Evolutionary conservation across 2,113 vertebrate genomes (phyloP).

Genomic region (Hyperopisus bebe): DNA sequence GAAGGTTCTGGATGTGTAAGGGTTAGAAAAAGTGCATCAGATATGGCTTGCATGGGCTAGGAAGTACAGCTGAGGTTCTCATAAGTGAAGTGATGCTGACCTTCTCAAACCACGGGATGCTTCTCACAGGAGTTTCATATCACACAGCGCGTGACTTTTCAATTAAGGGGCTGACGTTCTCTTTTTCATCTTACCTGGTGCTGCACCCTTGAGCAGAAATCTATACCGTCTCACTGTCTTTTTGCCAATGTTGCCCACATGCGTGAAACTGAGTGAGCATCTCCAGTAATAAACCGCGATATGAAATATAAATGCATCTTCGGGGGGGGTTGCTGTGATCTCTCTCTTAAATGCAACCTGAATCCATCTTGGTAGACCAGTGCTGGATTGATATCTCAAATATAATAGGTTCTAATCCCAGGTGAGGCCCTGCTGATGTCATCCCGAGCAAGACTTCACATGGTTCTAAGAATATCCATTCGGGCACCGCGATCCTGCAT

Average conservation of each 20-base stretch:
- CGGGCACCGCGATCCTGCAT: not conserved
- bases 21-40: not conserved
- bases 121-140: not conserved
- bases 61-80: not conserved
- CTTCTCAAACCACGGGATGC: not conserved
- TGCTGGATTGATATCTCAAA: not conserved
- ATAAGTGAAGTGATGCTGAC: not conserved
- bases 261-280: not conserved
- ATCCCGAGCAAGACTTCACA: not conserved
- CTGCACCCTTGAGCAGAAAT: not conserved
- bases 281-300: not conserved
- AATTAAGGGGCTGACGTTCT: not conserved
- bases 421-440: not conserved
- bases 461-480: not conserved
- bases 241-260: not conserved
- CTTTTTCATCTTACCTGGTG: not conserved
- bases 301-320: not conserved
- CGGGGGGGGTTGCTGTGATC: not conserved
- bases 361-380: not conserved
- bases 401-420: not conserved
- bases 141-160: not conserved
- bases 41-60: not conserved
- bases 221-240: not conserved
- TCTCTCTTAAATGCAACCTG: not conserved
- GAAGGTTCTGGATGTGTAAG: not conserved